Base-by-base conservation (phyloP, 2,888 invertebrate genomes). In the Spisula subtruncata region DNA sequence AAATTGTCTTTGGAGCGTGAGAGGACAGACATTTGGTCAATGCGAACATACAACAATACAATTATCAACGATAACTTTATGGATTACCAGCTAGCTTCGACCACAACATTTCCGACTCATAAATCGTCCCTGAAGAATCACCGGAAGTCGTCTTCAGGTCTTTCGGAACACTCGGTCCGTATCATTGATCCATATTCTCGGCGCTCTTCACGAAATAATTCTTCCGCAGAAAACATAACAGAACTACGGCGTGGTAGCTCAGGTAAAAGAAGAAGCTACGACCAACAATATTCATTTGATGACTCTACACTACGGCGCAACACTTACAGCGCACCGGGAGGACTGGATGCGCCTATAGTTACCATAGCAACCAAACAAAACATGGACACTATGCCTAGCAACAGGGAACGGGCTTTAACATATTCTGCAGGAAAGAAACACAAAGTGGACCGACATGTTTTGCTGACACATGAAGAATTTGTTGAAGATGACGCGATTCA, bases 51-150 rank as follows among this genome's bases (percentile, higher is more conserved):
- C 46, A 81, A 89, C 48, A 92, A 92, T 56, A 92, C 92, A 35
- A 90, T 92, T 1, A 75, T 92, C 60, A 92, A 92, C 29, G 92
- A 92, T 25, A 90, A 90, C 83, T 92, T 90, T 79, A 81, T 82
- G 51, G 92, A 92, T 54, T 90, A 85, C 46, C 84, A 87, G 18
- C 56, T 91, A 14, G 91, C 89, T 8, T 51, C 88, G 0, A 48
- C 91, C 5, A 29, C 82, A 0, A 51, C 56, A 14, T 51, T n/a
- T 10, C 79, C 75, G 25, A 41, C 41, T 4, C n/a, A 32, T 66
- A 32, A 18, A 32, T 75, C 75, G 16, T 75, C 75, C 5, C 0
- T 32, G 2, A 75, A 75, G 35, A 32, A 32, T 32, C 35, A 35
- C 32, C 75, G 75, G 32, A 75, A 75, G 32, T 75, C 75, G n/a